A percentile compares a stretch with the other conserved stretches of the same genome.
Evolutionary conservation across 2,888 invertebrate genomes (phyloP).

Genomic region (Rhimphoctona megacephalus): DNA sequence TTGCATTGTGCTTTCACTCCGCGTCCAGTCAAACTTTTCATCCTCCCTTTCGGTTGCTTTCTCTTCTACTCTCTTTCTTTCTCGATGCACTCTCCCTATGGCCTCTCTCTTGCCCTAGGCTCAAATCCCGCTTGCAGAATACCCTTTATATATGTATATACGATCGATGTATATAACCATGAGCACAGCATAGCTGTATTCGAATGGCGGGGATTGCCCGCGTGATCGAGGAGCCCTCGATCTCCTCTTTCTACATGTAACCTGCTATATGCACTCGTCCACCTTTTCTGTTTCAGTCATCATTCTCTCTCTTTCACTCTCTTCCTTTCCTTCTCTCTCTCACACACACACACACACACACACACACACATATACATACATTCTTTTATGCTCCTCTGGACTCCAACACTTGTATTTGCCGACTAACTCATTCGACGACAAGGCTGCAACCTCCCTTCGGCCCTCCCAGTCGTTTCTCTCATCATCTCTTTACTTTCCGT

Average conservation of each 20-base stretch:
- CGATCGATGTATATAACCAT: constrained; percentile 2
- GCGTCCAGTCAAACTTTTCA: constrained; percentile 80
- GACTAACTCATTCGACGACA: constrained; percentile 34
- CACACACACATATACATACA: constrained; percentile 5
- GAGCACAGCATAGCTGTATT: constrained; percentile 36
- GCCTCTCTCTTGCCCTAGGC: constrained; percentile 53
- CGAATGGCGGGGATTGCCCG: constrained; percentile 51
- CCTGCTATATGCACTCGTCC: constrained; percentile 63
- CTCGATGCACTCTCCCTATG: constrained; percentile 58
- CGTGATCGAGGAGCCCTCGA: constrained; percentile 64
- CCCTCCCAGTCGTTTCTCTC: constrained; percentile 49
- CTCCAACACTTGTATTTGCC: constrained; percentile 37
- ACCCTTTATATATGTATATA: constrained; percentile 9
- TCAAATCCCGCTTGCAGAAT: constrained; percentile 44
- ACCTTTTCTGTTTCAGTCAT: constrained; percentile 61
- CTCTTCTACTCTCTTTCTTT: constrained; percentile 71
- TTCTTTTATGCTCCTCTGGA: constrained; percentile 27
- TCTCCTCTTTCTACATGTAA: constrained; percentile 60
- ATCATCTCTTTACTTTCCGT: constrained; percentile 63
- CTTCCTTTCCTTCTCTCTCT: constrained; percentile 19
- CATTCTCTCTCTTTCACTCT: constrained; percentile 25
- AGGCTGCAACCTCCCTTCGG: constrained; percentile 55
- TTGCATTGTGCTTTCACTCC: constrained; percentile 79
- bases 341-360: no score
- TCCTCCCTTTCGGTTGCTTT: constrained; percentile 67